A percentile compares a stretch with the other conserved stretches of the same genome.
phyloP scores from a whole-genome alignment of 2,888 invertebrate species.

The Ceraclea dissimilis region DNA sequence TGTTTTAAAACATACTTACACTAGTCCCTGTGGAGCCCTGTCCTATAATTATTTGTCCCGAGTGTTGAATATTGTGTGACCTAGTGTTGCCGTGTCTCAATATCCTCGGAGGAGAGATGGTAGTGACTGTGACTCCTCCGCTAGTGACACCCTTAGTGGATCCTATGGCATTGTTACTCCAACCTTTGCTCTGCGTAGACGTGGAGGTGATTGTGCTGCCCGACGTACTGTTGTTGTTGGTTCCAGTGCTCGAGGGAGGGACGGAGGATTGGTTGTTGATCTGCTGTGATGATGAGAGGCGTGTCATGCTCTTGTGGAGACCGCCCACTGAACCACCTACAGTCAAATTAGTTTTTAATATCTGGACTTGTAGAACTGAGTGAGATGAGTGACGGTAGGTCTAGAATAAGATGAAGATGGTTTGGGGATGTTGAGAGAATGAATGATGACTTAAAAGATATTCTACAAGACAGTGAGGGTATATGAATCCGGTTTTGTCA shows the following conservation, averaged over 20 bases:
- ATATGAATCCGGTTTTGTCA: too few relatives aligned
- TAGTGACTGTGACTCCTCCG: slow-evolving; percentile 58
- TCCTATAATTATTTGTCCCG: slow-evolving; percentile 24
- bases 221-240: slow-evolving; percentile 27
- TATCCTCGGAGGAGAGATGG: slow-evolving; percentile 44
- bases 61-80: slow-evolving; percentile 19
- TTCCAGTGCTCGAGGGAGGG: slow-evolving; percentile 27
- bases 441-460: too few relatives aligned
- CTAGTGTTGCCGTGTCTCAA: slow-evolving; percentile 20
- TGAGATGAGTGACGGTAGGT: too few relatives aligned
- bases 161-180: slow-evolving; percentile 14
- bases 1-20: slow-evolving; percentile 11
- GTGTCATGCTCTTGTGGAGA: slow-evolving; percentile 75
- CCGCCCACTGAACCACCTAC: slow-evolving; percentile 67
- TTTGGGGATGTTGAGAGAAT: too few relatives aligned
- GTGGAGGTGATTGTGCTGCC: slow-evolving; percentile 34
- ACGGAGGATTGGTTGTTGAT: slow-evolving; percentile 54
- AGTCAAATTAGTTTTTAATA: too few relatives aligned
- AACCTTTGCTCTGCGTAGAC: slow-evolving; percentile 25
- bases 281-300: slow-evolving; percentile 69
- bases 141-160: slow-evolving; percentile 34
- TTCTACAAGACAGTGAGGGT: too few relatives aligned
- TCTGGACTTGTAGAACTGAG: too few relatives aligned
- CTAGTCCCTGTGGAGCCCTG: slow-evolving; percentile 21
- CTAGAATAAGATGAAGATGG: too few relatives aligned